Evolutionary conservation across 2,797 vertebrate species (phyloP).

Genomic region (Cyclopterus lumpus): DNA sequence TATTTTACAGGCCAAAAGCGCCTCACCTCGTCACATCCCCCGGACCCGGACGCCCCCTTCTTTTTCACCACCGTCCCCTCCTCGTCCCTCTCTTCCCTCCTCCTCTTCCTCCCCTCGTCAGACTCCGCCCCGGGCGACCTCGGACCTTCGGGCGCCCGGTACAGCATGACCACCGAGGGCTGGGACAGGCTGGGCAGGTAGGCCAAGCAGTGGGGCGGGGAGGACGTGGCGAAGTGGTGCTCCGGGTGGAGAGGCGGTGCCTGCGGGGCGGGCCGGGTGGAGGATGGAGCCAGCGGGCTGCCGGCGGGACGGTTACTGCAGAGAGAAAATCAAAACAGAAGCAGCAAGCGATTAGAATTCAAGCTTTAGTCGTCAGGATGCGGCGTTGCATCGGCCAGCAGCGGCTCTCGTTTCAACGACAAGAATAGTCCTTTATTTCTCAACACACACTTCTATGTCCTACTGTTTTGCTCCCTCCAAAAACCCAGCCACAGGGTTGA

Average conservation of each 20-base stretch:
- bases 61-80: constrained; percentile 40
- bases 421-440: constrained; percentile 23
- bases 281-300: constrained; percentile 13
- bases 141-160: constrained; percentile 55
- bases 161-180: constrained; percentile 90
- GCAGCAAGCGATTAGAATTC: neutral
- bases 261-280: constrained; percentile 54
- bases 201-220: constrained; percentile 80
- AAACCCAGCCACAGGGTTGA: constrained; percentile 32
- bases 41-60: constrained; percentile 29
- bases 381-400: no score
- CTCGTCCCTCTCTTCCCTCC: constrained; percentile 43
- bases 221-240: constrained; percentile 55
- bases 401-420: no score
- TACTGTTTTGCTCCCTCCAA: constrained; percentile 14
- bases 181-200: constrained; percentile 87
- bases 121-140: constrained; percentile 33
- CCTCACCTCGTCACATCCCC: constrained; percentile 51
- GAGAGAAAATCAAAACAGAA: neutral
- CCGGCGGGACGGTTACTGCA: constrained; percentile 25
- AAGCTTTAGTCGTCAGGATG: neutral
- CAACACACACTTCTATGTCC: constrained; percentile 29
- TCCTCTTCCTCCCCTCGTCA: constrained; percentile 54
- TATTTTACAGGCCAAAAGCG: neutral
- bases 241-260: constrained; percentile 58